Conservation (phyloP, 1,140 invertebrate species). For the Diabrotica virgifera region DNA sequence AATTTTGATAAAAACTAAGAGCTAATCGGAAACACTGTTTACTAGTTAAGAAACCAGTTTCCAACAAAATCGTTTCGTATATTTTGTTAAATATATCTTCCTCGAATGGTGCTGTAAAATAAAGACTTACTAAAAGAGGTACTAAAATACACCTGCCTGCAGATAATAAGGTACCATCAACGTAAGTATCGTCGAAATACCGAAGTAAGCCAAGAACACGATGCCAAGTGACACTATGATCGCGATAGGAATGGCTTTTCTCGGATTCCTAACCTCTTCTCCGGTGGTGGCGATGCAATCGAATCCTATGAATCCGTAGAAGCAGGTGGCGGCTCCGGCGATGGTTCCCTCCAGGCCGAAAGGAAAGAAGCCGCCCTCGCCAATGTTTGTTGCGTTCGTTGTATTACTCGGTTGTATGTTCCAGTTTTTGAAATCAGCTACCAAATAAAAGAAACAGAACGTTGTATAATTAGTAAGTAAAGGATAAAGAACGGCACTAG, state of each 20-base stretch:
- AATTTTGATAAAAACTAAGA: no score
- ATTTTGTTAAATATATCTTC: no score
- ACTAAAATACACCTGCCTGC: no score
- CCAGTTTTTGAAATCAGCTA: conserved; percentile 68
- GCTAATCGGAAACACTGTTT: no score
- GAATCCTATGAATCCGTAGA: conserved; percentile 91
- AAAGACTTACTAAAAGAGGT: no score
- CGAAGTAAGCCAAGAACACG: conserved; percentile 82
- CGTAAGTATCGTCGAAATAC: conserved; percentile 82
- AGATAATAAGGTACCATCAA: conserved; percentile 90
- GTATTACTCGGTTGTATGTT: conserved; percentile 54
- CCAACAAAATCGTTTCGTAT: no score
- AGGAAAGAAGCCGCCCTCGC: conserved; percentile 79
- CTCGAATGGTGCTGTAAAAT: no score
- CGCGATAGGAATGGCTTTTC: conserved; percentile 80
- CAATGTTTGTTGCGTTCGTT: conserved; percentile 51
- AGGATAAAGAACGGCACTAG: no score
- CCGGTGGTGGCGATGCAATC: conserved; percentile 87
- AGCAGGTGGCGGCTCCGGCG: conserved; percentile 86
- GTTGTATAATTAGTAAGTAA: neutral
- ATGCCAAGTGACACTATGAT: conserved; percentile 79
- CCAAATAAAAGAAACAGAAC: conserved; percentile 21
- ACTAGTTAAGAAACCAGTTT: no score
- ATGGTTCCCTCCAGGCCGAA: conserved; percentile 81
- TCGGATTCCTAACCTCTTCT: conserved; percentile 84